Conservation (phyloP, 2,797 vertebrate species). For the Acrossocheilus wenchowensis region DNA sequence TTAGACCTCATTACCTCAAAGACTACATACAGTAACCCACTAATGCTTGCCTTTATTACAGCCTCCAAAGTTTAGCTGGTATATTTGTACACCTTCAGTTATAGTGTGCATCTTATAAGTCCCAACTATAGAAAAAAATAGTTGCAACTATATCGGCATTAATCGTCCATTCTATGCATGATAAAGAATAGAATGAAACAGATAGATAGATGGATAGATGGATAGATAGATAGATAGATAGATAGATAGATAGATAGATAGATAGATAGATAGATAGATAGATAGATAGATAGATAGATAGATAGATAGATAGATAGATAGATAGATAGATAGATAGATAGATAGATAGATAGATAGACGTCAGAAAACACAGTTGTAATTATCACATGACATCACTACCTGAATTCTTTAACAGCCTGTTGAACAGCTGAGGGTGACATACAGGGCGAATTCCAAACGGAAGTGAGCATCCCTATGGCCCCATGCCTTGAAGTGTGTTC, state of each 20-base stretch:
- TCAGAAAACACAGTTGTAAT: not conserved
- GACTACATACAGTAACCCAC: too few species aligned
- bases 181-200: too few species aligned
- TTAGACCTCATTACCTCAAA: too few species aligned
- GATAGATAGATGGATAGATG: not conserved
- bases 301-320: not conserved
- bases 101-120: too few species aligned
- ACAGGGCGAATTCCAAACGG: slow-evolving; percentile 43
- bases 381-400: slow-evolving; percentile 18
- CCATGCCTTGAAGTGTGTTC: too few species aligned
- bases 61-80: too few species aligned
- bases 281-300: not conserved
- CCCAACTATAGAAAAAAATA: too few species aligned
- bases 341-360: not conserved
- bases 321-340: not conserved
- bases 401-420: slow-evolving; percentile 6
- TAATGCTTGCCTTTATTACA: too few species aligned
- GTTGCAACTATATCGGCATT: too few species aligned
- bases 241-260: not conserved
- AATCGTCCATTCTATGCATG: too few species aligned
- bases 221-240: not conserved
- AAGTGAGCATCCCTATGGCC: too few species aligned
- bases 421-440: slow-evolving; percentile 27
- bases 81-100: too few species aligned
- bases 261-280: not conserved